Base-by-base conservation (phyloP, 2,888 invertebrate species). In the Heteromurus nitidus region DNA sequence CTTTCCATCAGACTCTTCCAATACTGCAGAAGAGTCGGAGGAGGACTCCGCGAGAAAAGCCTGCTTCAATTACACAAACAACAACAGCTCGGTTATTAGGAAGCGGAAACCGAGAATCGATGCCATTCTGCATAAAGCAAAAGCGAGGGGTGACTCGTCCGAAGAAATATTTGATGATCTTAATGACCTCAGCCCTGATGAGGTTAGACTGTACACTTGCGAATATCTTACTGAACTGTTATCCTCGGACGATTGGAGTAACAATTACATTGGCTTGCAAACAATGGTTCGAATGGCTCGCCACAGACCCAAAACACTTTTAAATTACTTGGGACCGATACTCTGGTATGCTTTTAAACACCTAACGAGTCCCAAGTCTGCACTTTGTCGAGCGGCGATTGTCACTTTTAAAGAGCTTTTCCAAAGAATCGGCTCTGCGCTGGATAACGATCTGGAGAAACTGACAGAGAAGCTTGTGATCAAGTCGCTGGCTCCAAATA, bases 391-490 rank as follows among this genome's bases (percentile, higher is more conserved):
- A 18, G 69, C 69, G 3, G 68, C 77, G 18, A 77, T 77, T 50
- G 68, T 77, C 11, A 77, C 77, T 0, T 77, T 77, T 31, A 69
- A 47, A 18, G 77, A 77, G 24, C 50, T 77, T 24, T 77, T 77
- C 30, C 47, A 77, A 50, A 42, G 58, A 11, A 68, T 77, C 26
- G 69, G 77, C 24, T 77, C 77, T 3, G 77, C 77, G 1, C 31
- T 77, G 36, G 77, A 77, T 20, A 68, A 68, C 20, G 69, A 77
- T 36, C 36, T 77, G 69, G 77, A 77, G 30, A 77, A 77, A 26
- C 18, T 77, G 11, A 69, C 62, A 7, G 77, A 77, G 28, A 77
- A 77, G 36, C 30, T 77, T 13, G 58, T 68, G 1, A 20, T 69
- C 24, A 77, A 77, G 47, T 62, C 69, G 0, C 26, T 77, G 1